Evolutionary conservation across 2,113 vertebrate genomes (phyloP), one percentile per base, ranked within the genome.

Genomic region (Burhinus oedicnemus): DNA sequence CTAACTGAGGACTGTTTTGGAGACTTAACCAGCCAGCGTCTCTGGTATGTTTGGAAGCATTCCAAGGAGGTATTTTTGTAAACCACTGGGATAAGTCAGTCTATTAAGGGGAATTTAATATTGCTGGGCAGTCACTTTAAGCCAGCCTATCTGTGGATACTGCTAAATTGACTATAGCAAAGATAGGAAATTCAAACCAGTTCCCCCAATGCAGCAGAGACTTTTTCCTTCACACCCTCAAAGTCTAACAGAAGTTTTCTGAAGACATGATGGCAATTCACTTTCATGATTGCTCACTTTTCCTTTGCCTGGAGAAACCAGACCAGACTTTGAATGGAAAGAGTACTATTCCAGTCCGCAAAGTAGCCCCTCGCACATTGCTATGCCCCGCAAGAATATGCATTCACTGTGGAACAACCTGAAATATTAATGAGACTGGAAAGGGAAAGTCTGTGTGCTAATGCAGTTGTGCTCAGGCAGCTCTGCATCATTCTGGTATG

Each of bases 11-110:
- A 89, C 84, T 96, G 0, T 87, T 91, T 87, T 93, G 65, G 84
- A 84, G 49, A 25, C 52, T 44, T 42, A 42, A 44, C 44, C 8
- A 5, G 77, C 65, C 44, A 49, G 93, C 29, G 76, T 70, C 80
- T 92, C 72, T 87, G 95, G 64, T 75, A 95, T 95, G 80, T 84
- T 79, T 91, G 87, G 87, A 89, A 82, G 47, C 1, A 3, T 85
- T 89, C 82, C 93, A 93, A 65, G 15, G 20, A 91, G 90, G n/a
- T 90, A 90, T 96, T 97, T 96, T 95, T 90, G 49, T 96, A 95
- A 96, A 87, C 66, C 55, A 54, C 36, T 61, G 36, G 78, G 92
- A 75, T 93, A 91, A 91, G 70, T 68, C 61, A 57, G 29, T 65
- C 62, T 91, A 5, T 89, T 91, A 93, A 91, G 32, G 22, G 36